Conservation (phyloP, 1,140 invertebrate genomes). For the Plodia interpunctella region DNA sequence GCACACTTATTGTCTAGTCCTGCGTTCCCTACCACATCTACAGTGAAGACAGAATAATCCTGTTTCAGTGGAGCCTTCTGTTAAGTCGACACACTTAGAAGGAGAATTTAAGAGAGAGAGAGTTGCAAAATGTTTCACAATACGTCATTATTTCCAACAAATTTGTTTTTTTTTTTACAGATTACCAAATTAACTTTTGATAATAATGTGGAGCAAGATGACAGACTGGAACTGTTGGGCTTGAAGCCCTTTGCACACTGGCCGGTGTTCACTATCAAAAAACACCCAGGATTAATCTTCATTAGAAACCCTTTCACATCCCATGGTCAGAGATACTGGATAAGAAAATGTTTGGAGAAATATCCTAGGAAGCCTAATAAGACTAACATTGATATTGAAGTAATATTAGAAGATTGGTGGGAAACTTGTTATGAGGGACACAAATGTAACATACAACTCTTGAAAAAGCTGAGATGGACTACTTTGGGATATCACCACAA, state of each 20-base stretch:
- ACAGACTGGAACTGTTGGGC: slow-evolving; percentile 56
- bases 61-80: too few relatives aligned
- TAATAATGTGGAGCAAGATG: slow-evolving; percentile 18
- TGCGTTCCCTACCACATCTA: too few relatives aligned
- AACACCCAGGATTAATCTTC: slow-evolving; percentile 84
- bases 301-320: slow-evolving; percentile 90
- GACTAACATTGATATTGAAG: slow-evolving; percentile 82
- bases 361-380: slow-evolving; percentile 88
- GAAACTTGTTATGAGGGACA: slow-evolving; percentile 57
- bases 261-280: slow-evolving; percentile 77
- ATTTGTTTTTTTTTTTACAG: not conserved
- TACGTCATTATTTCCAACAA: too few relatives aligned
- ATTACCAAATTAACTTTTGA: not conserved
- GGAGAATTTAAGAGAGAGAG: too few relatives aligned
- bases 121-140: too few relatives aligned
- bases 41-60: too few relatives aligned
- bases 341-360: slow-evolving; percentile 84
- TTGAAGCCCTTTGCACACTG: slow-evolving; percentile 76
- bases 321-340: slow-evolving; percentile 89
- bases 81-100: too few relatives aligned
- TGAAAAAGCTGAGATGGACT: slow-evolving; percentile 89
- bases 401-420: slow-evolving; percentile 59
- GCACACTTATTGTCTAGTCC: too few relatives aligned
- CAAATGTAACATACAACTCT: slow-evolving; percentile 53
- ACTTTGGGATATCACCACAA: slow-evolving; percentile 97